Conservation (phyloP, 2,888 invertebrate species). For the Erynnis tages region DNA sequence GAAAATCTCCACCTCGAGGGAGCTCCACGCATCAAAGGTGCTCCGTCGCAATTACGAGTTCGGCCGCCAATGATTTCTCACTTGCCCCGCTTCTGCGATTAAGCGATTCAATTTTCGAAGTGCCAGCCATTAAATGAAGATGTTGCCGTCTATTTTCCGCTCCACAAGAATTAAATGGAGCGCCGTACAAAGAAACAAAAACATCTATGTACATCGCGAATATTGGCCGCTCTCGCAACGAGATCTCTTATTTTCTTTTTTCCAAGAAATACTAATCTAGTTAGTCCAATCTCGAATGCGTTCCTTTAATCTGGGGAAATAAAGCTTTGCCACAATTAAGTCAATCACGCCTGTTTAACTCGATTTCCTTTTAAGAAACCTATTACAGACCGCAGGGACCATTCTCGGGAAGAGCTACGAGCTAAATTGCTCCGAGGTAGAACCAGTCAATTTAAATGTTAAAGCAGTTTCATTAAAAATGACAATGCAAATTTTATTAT, state of each 20-base stretch:
- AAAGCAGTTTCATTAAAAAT: conserved; percentile 67
- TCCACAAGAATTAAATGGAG: conserved; percentile 44
- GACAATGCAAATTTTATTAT: conserved; percentile 53
- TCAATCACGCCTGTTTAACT: conserved; percentile 74
- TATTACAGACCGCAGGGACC: conserved; percentile 72
- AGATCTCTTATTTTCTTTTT: conserved; percentile 24
- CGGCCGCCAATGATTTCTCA: conserved; percentile 53
- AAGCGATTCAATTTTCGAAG: conserved; percentile 68
- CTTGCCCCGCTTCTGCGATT: conserved; percentile 51
- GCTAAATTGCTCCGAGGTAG: conserved; percentile 66
- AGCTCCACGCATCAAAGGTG: conserved; percentile 56
- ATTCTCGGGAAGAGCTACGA: conserved; percentile 50
- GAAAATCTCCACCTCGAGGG: conserved; percentile 48
- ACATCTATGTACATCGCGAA: conserved; percentile 28
- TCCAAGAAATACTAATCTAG: conserved; percentile 32
- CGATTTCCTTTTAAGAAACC: conserved; percentile 73
- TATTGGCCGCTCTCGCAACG: conserved; percentile 2
- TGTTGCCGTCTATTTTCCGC: conserved; percentile 50
- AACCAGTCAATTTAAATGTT: conserved; percentile 73
- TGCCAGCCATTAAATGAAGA: conserved; percentile 61
- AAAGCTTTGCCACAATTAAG: conserved; percentile 65
- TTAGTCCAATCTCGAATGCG: conserved; percentile 36
- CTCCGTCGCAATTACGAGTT: conserved; percentile 49
- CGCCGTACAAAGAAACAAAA: conserved; percentile 41
- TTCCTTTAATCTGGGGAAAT: conserved; percentile 52